Evolutionary conservation across 1,140 invertebrate species (phyloP).

Genomic region (Phymastichus coffea): DNA sequence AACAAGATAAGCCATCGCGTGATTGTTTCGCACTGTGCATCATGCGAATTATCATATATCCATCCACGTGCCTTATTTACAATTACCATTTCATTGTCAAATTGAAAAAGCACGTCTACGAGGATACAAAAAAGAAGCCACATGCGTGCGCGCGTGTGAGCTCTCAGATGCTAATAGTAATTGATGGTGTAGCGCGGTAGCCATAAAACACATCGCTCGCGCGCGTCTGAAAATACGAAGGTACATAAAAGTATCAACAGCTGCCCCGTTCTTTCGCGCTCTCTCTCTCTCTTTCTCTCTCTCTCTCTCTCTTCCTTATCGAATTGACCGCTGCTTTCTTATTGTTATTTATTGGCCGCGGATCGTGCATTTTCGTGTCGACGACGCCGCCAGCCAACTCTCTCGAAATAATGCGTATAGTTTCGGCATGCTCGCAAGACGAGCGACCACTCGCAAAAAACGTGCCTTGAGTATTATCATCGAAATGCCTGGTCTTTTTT

Average conservation of each 20-base stretch:
- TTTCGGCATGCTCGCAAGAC: too few species aligned
- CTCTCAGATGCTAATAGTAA: slow-evolving; percentile 25
- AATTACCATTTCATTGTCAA: too few species aligned
- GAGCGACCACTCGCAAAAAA: too few species aligned
- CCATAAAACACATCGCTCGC: slow-evolving; percentile 8
- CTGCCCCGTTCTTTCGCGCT: slow-evolving; percentile 10
- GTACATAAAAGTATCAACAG: not conserved
- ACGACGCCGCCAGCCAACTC: not conserved
- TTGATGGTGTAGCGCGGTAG: slow-evolving; percentile 9
- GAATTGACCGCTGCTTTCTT: slow-evolving; percentile 7
- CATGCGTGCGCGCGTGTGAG: slow-evolving; percentile 8
- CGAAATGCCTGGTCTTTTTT: too few species aligned
- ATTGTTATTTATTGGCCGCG: slow-evolving; percentile 19
- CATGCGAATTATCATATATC: too few species aligned
- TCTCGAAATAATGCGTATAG: slow-evolving; percentile 8
- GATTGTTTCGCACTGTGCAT: too few species aligned
- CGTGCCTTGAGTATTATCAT: too few species aligned
- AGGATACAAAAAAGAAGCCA: not conserved
- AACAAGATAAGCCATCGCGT: too few species aligned
- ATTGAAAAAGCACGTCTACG: not conserved
- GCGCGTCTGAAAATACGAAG: slow-evolving; percentile 2
- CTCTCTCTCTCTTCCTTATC: too few species aligned
- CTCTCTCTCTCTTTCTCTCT: too few species aligned
- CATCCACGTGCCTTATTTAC: too few species aligned
- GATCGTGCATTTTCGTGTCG: not conserved